Evolutionary conservation across 2,888 invertebrate species (phyloP), one percentile per base, ranked within the genome.

Genomic region (Parnassius smintheus): DNA sequence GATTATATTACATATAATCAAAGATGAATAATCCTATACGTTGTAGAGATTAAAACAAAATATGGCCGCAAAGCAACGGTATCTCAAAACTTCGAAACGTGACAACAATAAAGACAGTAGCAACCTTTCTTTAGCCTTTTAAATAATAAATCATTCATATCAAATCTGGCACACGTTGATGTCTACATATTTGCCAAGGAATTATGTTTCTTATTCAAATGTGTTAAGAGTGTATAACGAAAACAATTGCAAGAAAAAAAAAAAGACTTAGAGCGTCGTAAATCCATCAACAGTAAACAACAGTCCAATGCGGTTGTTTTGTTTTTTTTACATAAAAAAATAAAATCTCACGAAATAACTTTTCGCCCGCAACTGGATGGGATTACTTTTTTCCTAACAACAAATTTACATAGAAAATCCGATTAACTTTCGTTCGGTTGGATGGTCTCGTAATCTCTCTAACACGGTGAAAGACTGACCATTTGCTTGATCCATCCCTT

Each of bases 331-430:
- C 4, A 35, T 71, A 56, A 64, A 46, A 18, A 13, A 51, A 46
- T 13, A 18, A 62, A 75, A 69, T 70, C 67, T 67, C 64, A 66
- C 65, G 69, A 69, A 72, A 67, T 68, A 67, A 66, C 67, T 66
- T 68, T 68, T 66, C 65, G 52, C 61, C 59, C 66, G 68, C 78
- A 76, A 78, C 79, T 78, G 80, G 81, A 80, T 75, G 80, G 84
- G 82, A 85, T 86, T 83, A 75, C 56, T 68, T 70, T 69, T 68
- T 75, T 75, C 72, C 65, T 72, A 80, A 85, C 84, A 87, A 85
- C 81, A 81, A 77, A 75, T 80, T 83, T 81, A 85, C 82, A 83
- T 78, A 80, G 81, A 76, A 83, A 86, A 88, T 86, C 83, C 82
- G 85, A 85, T 88, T 88, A 87, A 75, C 80, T 82, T 78, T 75